Evolutionary conservation across 2,113 vertebrate species (phyloP), one percentile per base, ranked within the genome.

Genomic region (Psilopogon haemacephalus): DNA sequence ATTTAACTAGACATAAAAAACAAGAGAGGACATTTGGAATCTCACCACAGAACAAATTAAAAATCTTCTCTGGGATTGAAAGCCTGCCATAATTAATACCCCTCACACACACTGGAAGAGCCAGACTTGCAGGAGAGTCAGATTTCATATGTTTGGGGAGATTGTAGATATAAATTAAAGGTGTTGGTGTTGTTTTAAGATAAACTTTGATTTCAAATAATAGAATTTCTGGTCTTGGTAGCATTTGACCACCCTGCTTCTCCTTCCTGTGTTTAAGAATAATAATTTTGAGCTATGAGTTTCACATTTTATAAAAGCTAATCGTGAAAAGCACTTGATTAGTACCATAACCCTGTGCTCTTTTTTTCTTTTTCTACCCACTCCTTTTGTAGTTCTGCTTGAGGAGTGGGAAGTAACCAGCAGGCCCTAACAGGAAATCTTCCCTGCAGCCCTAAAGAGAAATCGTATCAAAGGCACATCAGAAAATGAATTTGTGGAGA

Each of bases 1-100:
- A 86, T 52, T 86, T 67, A 94, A 75, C 42, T 50, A 82, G 80
- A 64, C 73, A 81, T 78, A 60, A 78, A 93, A 93, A 94, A 30
- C 38, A 67, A 74, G 48, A 72, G 42, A 93, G n/a, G 48, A 71
- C 38, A 71, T 86, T 93, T 84, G 74, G 91, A 89, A 86, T 87
- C 63, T 89, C 54, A 87, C 69, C 77, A 92, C 30, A 91, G 54
- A 88, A 78, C 2, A 4, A 88, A 92, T 87, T 75, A 86, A 68
- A 92, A 82, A 42, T n/a, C 35, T 24, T 40, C 5, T 27, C 54
- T 64, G 48, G 23, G 27, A 63, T 15, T 78, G 60, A 89, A 68
- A 90, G 65, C 27, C 17, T 89, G 48, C 38, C 58, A 20, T 82
- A 75, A 84, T 84, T 94, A 63, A 82, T 78, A 64, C 3, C 7